Evolutionary conservation across 2,113 vertebrate genomes (phyloP).

Genomic region (Oophaga pumilio): DNA sequence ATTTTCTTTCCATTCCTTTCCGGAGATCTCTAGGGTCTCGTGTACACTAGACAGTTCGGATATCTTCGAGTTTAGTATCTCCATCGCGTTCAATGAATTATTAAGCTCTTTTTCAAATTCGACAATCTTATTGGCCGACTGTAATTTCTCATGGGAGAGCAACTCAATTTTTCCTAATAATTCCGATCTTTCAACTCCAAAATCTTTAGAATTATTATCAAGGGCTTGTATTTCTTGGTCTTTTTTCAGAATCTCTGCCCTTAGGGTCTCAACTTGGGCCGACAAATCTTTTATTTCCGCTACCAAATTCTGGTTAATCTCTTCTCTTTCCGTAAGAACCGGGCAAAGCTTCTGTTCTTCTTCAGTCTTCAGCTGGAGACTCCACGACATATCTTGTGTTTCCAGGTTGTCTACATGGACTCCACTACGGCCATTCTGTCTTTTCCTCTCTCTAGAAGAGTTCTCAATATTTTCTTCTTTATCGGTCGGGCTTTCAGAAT

Average conservation of each 20-base stretch:
- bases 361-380: slow-evolving; percentile 56
- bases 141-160: slow-evolving; percentile 64
- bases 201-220: slow-evolving; percentile 64
- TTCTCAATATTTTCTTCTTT: slow-evolving; percentile 23
- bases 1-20: slow-evolving; percentile 72
- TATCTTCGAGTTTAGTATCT: slow-evolving; percentile 64
- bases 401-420: background rate
- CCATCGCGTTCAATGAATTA: slow-evolving; percentile 66
- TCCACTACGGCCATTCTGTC: background rate
- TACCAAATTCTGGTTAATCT: slow-evolving; percentile 60
- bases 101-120: slow-evolving; percentile 68
- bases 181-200: slow-evolving; percentile 68
- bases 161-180: slow-evolving; percentile 63
- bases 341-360: slow-evolving; percentile 59
- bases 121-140: slow-evolving; percentile 59
- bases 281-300: slow-evolving; percentile 65
- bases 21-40: slow-evolving; percentile 68
- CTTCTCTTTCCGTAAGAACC: slow-evolving; percentile 56
- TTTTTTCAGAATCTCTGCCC: slow-evolving; percentile 68
- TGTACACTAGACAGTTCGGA: slow-evolving; percentile 66
- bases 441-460: background rate
- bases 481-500: background rate
- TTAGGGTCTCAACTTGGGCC: slow-evolving; percentile 66
- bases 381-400: slow-evolving; percentile 54
- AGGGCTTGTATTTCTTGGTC: slow-evolving; percentile 68